Conservation (phyloP, 2,797 vertebrate genomes). For the Moxostoma hubbsi region DNA sequence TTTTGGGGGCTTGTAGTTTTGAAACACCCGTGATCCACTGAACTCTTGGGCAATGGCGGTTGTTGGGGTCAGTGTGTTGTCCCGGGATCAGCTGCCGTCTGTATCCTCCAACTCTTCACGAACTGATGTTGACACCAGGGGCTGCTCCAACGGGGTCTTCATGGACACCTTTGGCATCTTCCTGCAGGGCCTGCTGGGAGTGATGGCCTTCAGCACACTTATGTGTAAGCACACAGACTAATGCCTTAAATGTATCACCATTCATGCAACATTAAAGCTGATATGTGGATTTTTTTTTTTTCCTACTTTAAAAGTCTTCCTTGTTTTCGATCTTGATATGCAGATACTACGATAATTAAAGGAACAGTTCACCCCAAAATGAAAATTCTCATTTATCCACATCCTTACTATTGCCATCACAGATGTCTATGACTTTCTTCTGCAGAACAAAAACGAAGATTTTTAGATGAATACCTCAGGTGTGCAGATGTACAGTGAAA, state of each 20-base stretch:
- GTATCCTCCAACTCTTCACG: conserved; percentile 70
- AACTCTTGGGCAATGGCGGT: conserved; percentile 65
- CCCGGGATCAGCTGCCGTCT: conserved; percentile 52
- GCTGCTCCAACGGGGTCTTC: conserved; percentile 90
- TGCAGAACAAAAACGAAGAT: no score
- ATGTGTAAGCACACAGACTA: conserved; percentile 86
- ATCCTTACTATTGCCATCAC: no score
- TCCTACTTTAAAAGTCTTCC: no score
- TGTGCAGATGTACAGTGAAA: no score
- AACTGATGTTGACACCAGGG: conserved; percentile 66
- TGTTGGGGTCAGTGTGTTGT: conserved; percentile 64
- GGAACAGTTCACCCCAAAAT: no score
- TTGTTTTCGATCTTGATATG: no score
- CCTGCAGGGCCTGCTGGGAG: conserved; percentile 91
- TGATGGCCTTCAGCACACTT: conserved; percentile 95
- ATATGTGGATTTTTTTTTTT: no score
- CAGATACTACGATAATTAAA: no score
- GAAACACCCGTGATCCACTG: conserved; percentile 19
- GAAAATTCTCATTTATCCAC: no score
- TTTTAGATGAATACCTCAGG: no score
- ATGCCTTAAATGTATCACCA: neutral
- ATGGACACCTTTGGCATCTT: conserved; percentile 96
- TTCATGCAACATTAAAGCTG: neutral
- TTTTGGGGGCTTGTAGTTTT: neutral
- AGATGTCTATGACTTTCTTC: no score